phyloP scores from a whole-genome alignment of 1,140 invertebrate species.

The Meteorus sp. region DNA sequence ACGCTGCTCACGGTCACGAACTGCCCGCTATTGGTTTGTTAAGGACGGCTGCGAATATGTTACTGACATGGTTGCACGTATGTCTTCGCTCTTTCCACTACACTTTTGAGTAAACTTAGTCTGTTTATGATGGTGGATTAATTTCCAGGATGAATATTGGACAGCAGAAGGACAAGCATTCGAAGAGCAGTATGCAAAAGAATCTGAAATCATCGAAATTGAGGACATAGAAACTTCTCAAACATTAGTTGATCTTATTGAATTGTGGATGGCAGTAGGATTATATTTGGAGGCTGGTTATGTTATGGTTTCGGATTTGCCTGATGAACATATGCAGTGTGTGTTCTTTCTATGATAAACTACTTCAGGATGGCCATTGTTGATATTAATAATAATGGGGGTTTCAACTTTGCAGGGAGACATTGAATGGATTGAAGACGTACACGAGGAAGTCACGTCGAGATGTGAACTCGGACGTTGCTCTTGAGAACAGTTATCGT shows the following conservation, averaged over 20 bases:
- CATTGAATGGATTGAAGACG: constrained; percentile 33
- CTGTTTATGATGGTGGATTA: constrained; percentile 9
- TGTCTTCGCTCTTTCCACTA: constrained; percentile 15
- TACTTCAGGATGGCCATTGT: too few species aligned
- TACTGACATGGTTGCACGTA: constrained; percentile 65
- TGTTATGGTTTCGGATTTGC: constrained; percentile 37
- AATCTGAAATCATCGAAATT: constrained; percentile 22
- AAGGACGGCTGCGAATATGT: constrained; percentile 59
- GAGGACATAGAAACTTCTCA: constrained; percentile 32
- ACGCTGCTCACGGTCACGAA: constrained; percentile 65
- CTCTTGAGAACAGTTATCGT: constrained; percentile 29
- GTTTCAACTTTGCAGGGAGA: constrained; percentile 32
- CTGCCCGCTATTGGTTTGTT: constrained; percentile 63
- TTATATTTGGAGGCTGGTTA: constrained; percentile 46
- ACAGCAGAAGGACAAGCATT: constrained; percentile 33
- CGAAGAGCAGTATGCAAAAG: constrained; percentile 30
- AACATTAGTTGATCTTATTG: constrained; percentile 41
- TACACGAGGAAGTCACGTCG: constrained; percentile 16
- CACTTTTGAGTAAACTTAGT: constrained; percentile 1
- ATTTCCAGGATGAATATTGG: constrained; percentile 50
- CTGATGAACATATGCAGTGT: constrained; percentile 44
- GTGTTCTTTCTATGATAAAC: constrained; percentile 6
- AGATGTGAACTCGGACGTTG: constrained; percentile 11
- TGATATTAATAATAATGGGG: too few species aligned
- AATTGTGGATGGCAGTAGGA: constrained; percentile 48